Conservation (phyloP, 2,113 vertebrate genomes). For the Puffinus mauretanicus region DNA sequence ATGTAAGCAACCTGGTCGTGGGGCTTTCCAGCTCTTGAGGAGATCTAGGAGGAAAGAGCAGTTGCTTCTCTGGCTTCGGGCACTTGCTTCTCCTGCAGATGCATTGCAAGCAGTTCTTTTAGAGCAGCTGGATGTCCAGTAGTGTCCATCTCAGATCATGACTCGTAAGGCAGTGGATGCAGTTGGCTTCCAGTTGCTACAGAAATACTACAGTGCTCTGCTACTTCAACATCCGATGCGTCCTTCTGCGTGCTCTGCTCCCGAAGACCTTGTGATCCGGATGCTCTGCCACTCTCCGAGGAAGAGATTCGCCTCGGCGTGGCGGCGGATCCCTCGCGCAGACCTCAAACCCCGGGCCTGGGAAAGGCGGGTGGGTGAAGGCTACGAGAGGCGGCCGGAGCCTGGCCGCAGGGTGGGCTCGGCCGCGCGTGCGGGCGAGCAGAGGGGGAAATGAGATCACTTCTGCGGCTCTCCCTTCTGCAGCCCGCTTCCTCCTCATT, state of each 20-base stretch:
- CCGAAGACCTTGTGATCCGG: accelerated
- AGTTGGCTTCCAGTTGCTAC: background rate
- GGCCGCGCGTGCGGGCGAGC: accelerated
- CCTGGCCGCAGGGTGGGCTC: background rate
- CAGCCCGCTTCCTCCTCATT: background rate
- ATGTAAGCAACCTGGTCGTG: background rate
- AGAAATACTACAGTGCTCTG: background rate
- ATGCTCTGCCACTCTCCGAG: accelerated
- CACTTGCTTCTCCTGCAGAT: background rate
- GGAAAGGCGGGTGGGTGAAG: accelerated
- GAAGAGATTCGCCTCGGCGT: accelerated
- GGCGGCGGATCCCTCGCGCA: background rate
- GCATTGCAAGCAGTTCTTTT: background rate
- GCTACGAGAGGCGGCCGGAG: background rate
- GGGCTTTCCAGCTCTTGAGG: background rate
- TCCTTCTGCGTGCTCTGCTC: background rate
- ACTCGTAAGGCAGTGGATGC: background rate
- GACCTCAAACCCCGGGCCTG: background rate
- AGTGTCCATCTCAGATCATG: accelerated
- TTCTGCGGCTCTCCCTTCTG: background rate
- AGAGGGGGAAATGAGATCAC: background rate
- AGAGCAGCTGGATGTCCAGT: background rate
- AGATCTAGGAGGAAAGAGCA: background rate
- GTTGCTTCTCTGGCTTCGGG: accelerated
- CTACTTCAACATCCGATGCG: accelerated